phyloP scores from a whole-genome alignment of 2,113 vertebrate genomes.

The Calypte anna region DNA sequence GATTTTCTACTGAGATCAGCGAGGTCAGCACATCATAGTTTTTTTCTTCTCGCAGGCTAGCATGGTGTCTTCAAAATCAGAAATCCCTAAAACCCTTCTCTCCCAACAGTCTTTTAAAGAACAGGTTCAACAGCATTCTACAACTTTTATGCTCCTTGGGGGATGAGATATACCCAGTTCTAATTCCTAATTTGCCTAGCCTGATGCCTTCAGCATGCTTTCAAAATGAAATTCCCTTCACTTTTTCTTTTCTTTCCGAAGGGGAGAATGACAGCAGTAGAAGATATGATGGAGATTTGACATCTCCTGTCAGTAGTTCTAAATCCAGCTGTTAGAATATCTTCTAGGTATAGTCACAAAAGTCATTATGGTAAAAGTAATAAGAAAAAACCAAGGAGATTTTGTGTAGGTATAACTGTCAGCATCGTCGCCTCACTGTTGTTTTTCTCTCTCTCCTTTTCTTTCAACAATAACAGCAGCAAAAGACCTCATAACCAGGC shows the following conservation, averaged over 20 bases:
- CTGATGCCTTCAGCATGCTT: neutral
- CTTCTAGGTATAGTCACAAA: neutral
- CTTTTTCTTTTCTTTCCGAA: neutral
- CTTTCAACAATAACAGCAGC: constrained; percentile 72
- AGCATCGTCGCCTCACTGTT: neutral
- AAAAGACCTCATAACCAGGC: constrained; percentile 86
- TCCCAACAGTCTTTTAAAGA: neutral
- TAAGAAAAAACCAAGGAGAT: neutral
- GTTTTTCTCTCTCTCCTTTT: neutral
- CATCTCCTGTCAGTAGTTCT: neutral
- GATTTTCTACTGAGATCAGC: neutral
- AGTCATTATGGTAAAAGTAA: neutral
- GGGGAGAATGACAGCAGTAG: neutral
- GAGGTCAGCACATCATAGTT: accelerated
- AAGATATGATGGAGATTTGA: neutral
- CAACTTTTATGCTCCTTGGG: neutral
- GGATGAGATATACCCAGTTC: neutral
- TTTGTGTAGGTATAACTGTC: neutral
- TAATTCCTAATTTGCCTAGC: neutral
- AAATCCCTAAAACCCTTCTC: neutral
- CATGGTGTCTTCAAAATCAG: neutral
- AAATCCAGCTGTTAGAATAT: neutral
- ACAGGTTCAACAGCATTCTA: neutral
- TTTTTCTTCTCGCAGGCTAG: neutral
- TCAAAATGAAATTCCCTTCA: neutral